Evolutionary conservation across 2,113 vertebrate genomes (phyloP).

Genomic region (Hylia prasina): DNA sequence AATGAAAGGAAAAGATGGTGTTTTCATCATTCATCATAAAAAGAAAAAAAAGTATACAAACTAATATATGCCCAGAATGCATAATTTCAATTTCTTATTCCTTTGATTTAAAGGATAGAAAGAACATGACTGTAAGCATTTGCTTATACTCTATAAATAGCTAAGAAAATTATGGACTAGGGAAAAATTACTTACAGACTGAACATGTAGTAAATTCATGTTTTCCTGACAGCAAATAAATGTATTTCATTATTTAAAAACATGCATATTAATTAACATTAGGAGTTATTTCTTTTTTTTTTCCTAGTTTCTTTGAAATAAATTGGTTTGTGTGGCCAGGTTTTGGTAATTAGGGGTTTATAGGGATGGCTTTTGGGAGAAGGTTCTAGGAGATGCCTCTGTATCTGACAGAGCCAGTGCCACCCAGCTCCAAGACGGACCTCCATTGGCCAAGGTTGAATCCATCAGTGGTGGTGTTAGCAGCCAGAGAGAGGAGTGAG

Average conservation of each 20-base stretch:
- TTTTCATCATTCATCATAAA: background rate
- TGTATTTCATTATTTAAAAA: background rate
- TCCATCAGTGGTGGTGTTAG: too few relatives aligned
- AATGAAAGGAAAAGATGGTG: background rate
- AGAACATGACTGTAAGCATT: background rate
- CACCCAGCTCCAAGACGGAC: background rate
- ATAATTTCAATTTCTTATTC: background rate
- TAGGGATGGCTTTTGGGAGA: background rate
- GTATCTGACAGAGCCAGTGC: background rate
- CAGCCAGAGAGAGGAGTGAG: background rate
- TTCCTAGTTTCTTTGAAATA: background rate
- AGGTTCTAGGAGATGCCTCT: background rate
- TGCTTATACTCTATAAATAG: background rate
- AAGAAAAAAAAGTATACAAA: background rate
- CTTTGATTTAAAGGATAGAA: background rate
- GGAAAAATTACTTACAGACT: background rate
- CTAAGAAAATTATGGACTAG: background rate
- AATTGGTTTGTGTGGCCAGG: background rate
- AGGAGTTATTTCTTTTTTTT: background rate
- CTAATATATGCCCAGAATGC: background rate
- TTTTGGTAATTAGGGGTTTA: accelerated
- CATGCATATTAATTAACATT: background rate
- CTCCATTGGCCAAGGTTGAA: accelerated
- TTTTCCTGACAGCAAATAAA: background rate
- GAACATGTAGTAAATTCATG: background rate